A percentile compares a stretch with the other conserved stretches of the same genome.
phyloP scores from a whole-genome alignment of 1,140 invertebrate genomes.

The Trichomalopsis sarcophagae region DNA sequence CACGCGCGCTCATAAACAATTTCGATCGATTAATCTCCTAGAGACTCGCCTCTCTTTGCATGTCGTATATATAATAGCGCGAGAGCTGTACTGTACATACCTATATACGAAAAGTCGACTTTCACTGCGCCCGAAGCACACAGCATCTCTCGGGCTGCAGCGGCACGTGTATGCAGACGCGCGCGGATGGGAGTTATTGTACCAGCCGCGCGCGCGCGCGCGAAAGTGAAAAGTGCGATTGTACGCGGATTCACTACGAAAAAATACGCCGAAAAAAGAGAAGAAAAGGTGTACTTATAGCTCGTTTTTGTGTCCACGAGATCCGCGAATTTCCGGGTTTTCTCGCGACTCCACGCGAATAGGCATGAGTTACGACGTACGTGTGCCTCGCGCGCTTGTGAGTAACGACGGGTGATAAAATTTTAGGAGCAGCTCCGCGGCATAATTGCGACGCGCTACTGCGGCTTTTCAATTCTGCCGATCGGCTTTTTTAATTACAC shows the following conservation, averaged over 20 bases:
- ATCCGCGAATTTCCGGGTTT: slow-evolving; percentile 34
- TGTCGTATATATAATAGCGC: background rate
- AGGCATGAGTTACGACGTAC: slow-evolving; percentile 18
- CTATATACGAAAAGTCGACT: background rate
- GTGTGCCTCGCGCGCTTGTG: slow-evolving; percentile 1
- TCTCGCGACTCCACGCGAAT: slow-evolving; percentile 32
- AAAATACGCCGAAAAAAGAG: background rate
- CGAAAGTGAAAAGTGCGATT: slow-evolving; percentile 21
- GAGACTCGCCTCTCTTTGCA: background rate
- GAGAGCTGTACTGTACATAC: background rate
- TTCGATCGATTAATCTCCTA: background rate
- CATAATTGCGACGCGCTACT: background rate
- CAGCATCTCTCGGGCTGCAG: background rate
- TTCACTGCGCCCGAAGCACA: background rate
- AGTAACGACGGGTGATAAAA: slow-evolving; percentile 32
- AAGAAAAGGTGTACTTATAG: background rate
- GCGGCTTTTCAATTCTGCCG: no score
- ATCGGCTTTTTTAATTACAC: no score
- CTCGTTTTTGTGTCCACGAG: background rate
- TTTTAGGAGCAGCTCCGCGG: slow-evolving; percentile 12
- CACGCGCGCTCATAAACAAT: background rate
- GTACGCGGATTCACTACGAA: background rate
- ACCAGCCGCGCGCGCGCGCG: background rate
- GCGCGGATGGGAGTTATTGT: background rate
- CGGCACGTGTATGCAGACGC: background rate